Conservation (phyloP, 2,888 invertebrate species). For the Thecophora atra region DNA sequence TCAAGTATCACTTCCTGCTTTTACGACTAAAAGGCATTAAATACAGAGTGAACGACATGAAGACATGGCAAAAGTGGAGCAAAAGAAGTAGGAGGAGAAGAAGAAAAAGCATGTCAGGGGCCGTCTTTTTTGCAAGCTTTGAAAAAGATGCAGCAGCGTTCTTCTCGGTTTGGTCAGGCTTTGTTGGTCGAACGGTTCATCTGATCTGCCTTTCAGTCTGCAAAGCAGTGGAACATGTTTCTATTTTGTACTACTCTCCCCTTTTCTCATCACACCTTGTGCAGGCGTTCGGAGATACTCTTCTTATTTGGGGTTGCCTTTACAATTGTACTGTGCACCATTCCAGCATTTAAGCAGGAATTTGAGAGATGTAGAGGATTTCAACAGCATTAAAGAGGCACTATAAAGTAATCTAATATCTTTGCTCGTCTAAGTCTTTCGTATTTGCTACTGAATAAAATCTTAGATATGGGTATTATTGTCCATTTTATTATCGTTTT, state of each 20-base stretch:
- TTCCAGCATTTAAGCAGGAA: background rate
- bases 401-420: background rate
- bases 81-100: background rate
- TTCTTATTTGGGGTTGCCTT: background rate
- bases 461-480: background rate
- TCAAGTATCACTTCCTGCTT: slow-evolving; percentile 34
- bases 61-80: background rate
- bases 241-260: background rate
- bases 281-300: background rate
- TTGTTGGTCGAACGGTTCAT: too few species aligned
- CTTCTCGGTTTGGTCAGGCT: background rate
- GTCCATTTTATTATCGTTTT: too few species aligned
- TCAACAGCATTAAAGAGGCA: background rate
- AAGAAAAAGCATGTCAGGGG: background rate
- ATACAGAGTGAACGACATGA: slow-evolving; percentile 8
- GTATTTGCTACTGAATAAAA: background rate
- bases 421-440: background rate
- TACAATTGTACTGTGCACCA: background rate
- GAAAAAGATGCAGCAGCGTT: slow-evolving; percentile 3
- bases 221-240: slow-evolving; percentile 20
- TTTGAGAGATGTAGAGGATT: background rate
- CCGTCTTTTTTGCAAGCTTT: slow-evolving; percentile 8
- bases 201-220: background rate
- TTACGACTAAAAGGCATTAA: slow-evolving; percentile 23
- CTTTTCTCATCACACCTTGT: background rate